Conservation (phyloP, 2,797 vertebrate species). For the Lycodopsis pacificus region DNA sequence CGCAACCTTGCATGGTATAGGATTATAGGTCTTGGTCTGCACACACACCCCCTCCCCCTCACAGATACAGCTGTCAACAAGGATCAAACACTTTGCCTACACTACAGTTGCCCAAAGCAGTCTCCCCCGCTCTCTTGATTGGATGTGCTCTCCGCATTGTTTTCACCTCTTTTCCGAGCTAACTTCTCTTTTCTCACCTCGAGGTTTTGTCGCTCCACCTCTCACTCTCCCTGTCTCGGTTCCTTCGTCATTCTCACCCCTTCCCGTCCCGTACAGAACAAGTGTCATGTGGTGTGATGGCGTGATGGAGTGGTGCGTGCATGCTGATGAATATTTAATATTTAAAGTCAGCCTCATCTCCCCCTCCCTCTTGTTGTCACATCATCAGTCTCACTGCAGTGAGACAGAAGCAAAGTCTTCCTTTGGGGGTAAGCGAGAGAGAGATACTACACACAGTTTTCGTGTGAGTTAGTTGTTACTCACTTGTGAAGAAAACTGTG, state of each 20-base stretch:
- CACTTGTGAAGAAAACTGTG: constrained; percentile 11
- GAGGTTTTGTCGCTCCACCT: constrained; percentile 7
- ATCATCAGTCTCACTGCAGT: constrained; percentile 36
- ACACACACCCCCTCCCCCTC: constrained; percentile 25
- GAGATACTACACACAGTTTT: constrained; percentile 17
- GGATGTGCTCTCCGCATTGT: constrained; percentile 48
- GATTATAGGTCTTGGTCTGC: constrained; percentile 65
- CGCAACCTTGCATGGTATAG: constrained; percentile 69
- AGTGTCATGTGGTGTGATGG: constrained; percentile 53
- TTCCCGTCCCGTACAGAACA: constrained; percentile 11
- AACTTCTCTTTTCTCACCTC: constrained; percentile 61
- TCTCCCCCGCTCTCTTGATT: constrained; percentile 44
- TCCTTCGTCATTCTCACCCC: constrained; percentile 14
- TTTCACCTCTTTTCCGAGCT: constrained; percentile 15
- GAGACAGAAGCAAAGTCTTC: constrained; percentile 51
- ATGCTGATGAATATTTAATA: constrained; percentile 65
- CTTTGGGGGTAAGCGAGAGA: constrained; percentile 15
- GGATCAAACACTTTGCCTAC: constrained; percentile 67
- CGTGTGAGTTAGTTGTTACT: constrained; percentile 28
- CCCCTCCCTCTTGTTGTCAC: constrained; percentile 23
- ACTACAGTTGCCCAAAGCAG: constrained; percentile 52
- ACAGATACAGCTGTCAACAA: constrained; percentile 76
- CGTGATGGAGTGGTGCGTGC: constrained; percentile 62
- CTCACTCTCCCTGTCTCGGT: background rate
- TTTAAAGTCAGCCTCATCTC: constrained; percentile 51